A percentile compares a stretch with the other conserved stretches of the same genome.
phyloP scores from a whole-genome alignment of 2,888 invertebrate genomes.

The Amphimallon solstitiale region DNA sequence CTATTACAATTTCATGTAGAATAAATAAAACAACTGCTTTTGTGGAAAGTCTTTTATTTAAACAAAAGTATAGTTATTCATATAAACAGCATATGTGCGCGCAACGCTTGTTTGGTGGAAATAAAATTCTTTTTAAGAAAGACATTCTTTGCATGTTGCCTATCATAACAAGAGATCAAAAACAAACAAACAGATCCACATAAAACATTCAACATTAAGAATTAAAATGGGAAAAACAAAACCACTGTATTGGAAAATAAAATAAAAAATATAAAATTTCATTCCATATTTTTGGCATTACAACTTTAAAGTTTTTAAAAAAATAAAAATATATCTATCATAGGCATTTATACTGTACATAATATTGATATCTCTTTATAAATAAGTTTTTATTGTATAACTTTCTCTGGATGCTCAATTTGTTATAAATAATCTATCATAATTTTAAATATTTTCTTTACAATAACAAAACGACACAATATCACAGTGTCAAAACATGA shows the following conservation, averaged over 20 bases:
- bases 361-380: conserved; percentile 19
- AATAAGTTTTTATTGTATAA: conserved; percentile 6
- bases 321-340: conserved; percentile 31
- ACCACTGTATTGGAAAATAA: too few relatives aligned
- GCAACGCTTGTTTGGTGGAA: background rate
- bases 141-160: background rate
- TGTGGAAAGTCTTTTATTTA: conserved; percentile 31
- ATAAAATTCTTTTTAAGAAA: conserved; percentile 8
- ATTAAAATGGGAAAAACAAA: too few relatives aligned
- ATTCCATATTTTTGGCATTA: background rate
- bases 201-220: background rate
- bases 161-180: background rate
- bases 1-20: too few relatives aligned
- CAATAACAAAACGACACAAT: conserved; percentile 34
- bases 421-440: background rate
- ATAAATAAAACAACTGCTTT: background rate
- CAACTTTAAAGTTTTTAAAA: conserved; percentile 12
- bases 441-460: conserved; percentile 18
- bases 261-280: background rate
- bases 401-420: background rate
- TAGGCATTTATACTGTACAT: conserved; percentile 11
- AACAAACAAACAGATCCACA: background rate
- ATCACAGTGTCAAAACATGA: conserved; percentile 37
- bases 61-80: conserved; percentile 22
- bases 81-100: conserved; percentile 30